phyloP scores from a whole-genome alignment of 2,888 invertebrate genomes.

The Blastobasis adustella region DNA sequence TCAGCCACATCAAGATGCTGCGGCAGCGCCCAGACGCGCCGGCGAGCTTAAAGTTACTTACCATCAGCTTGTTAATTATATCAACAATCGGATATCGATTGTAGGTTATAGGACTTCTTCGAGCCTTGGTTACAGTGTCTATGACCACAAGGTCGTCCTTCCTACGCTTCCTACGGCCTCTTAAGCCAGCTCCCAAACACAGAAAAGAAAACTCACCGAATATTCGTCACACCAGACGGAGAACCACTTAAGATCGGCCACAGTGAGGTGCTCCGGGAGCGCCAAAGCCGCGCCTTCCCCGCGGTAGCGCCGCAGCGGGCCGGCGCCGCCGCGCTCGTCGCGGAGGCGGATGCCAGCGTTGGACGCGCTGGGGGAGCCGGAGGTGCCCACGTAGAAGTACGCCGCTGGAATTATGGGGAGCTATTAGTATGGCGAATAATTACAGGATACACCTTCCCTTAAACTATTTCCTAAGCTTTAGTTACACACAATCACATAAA shows the following conservation, averaged over 20 bases:
- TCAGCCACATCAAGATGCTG: too few species aligned
- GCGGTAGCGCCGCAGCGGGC: conserved; percentile 85
- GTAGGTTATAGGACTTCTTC: too few species aligned
- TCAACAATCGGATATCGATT: too few species aligned
- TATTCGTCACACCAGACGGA: conserved; percentile 95
- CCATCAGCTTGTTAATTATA: too few species aligned
- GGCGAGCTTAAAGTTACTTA: too few species aligned
- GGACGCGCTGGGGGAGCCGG: conserved; percentile 78
- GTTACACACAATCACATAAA: too few species aligned
- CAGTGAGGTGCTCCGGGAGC: conserved; percentile 89
- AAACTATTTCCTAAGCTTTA: too few species aligned
- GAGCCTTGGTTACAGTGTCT: too few species aligned
- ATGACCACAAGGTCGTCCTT: too few species aligned
- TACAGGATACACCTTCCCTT: too few species aligned
- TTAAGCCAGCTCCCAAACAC: not conserved
- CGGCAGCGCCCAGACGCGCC: too few species aligned
- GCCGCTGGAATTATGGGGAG: conserved; percentile 77
- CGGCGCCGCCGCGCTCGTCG: conserved; percentile 88
- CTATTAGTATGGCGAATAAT: not conserved
- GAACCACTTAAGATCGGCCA: conserved; percentile 90
- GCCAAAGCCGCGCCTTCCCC: conserved; percentile 89
- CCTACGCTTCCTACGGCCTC: too few species aligned
- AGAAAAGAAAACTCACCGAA: conserved; percentile 75
- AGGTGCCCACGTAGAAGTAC: conserved; percentile 90
- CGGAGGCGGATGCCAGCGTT: conserved; percentile 81